Evolutionary conservation across 1,140 invertebrate species (phyloP), one percentile per base, ranked within the genome.

Genomic region (Sweltsa coloradensis): DNA sequence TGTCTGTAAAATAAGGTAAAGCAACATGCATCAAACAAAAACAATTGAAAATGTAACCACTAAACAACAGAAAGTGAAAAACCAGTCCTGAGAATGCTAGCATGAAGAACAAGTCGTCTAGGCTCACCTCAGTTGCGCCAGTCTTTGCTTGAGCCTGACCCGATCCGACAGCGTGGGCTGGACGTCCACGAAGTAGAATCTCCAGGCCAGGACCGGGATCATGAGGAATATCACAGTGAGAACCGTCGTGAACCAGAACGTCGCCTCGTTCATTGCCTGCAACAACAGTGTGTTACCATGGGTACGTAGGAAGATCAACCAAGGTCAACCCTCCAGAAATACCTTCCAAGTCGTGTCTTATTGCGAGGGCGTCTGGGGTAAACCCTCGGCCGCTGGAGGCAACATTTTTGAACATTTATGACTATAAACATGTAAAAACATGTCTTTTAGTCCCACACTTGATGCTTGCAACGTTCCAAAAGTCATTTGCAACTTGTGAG

Each of bases 191-290:
- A 87, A 83, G 66, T 92, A 94, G 70, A 95, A 92, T 54, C 95
- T 76, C 76, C 89, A 95, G 31, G 91, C 90, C 36, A 98, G 72
- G 39, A 97, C 88, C 6, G 96, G 96, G 57, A 97, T 79, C 57
- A 98, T 81, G 52, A 93, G 71, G 40, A 86, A 72, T 23, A 79
- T 79, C 53, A 89, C 81, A 13, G 93, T 91, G 54, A 99, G 74
- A 1, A 88, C 70, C 34, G 93, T 78, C 19, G 89, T 95, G 57
- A 97, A 88, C 94, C 95, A 99, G 73, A 98, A 97, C 14, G 84
- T 87, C n/a, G 88, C 73, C 63, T 89, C 84, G 36, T 78, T 75
- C 71, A 91, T 82, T 16, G 86, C 86, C 69, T 88, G 51, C 13
- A 57, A 51, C 11, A 22, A 13, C 23, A 9, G 19, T 14, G 26